Conservation (phyloP, 1,140 invertebrate species). For the Polyergus mexicanus region DNA sequence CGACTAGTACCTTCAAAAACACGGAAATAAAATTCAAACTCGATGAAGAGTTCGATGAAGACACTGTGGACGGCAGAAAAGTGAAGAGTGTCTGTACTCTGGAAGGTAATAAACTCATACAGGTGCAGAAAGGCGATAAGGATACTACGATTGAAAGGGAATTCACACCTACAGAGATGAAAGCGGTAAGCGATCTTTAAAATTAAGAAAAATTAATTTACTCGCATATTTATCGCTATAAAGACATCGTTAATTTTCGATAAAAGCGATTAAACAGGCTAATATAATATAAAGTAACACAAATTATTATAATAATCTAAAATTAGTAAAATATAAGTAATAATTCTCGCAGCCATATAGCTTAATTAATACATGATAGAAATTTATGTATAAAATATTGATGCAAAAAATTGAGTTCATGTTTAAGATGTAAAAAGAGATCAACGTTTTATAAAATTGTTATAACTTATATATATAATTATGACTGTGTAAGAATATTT, state of each 20-base stretch:
- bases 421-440: too few relatives aligned
- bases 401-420: too few relatives aligned
- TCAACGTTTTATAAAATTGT: too few relatives aligned
- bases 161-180: constrained; percentile 90
- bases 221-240: not conserved
- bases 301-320: too few relatives aligned
- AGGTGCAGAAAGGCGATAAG: constrained; percentile 90
- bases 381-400: too few relatives aligned
- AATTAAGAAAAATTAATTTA: not conserved
- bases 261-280: not conserved
- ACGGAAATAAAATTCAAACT: constrained; percentile 92
- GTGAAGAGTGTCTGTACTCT: constrained; percentile 91
- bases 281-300: not conserved
- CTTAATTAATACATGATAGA: too few relatives aligned
- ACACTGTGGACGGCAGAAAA: constrained; percentile 93
- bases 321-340: too few relatives aligned
- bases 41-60: constrained; percentile 94
- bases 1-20: constrained; percentile 94
- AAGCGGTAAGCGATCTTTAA: constrained; percentile 86
- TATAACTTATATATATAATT: not conserved
- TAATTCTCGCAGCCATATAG: too few relatives aligned
- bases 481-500: not conserved
- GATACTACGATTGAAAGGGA: constrained; percentile 89
- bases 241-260: not conserved
- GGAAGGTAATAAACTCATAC: constrained; percentile 90